Evolutionary conservation across 2,888 invertebrate genomes (phyloP).

Genomic region (Epsilonema sp.): DNA sequence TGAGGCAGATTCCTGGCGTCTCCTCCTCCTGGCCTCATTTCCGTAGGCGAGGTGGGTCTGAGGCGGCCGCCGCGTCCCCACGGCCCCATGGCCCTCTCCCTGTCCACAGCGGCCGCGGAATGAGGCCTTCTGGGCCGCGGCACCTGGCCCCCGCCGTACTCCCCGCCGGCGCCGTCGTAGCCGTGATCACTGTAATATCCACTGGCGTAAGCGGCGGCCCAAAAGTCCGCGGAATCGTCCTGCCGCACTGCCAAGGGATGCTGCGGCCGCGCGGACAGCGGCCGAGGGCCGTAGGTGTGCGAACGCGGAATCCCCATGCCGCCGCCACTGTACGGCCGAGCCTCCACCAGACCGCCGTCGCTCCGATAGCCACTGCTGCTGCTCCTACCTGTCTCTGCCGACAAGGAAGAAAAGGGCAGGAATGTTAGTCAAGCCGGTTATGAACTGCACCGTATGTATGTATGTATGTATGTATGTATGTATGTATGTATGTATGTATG

Average conservation of each 20-base stretch:
- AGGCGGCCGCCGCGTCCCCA: too few relatives aligned
- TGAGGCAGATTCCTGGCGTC: slow-evolving; percentile 1
- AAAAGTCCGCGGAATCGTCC: not conserved
- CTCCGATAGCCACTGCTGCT: slow-evolving; percentile 16
- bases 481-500: not conserved
- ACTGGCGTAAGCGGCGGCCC: not conserved
- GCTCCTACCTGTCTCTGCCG: too few relatives aligned
- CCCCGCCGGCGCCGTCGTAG: slow-evolving; percentile 1
- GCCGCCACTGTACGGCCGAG: not conserved
- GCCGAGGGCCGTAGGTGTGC: not conserved
- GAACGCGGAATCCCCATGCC: not conserved
- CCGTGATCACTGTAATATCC: slow-evolving; percentile 10
- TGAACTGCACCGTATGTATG: not conserved
- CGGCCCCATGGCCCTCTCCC: not conserved
- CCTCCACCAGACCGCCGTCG: not conserved
- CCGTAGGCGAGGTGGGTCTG: slow-evolving; percentile 2
- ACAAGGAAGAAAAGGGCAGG: too few relatives aligned
- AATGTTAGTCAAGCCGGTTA: too few relatives aligned
- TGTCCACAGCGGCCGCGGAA: not conserved
- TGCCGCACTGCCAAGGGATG: slow-evolving; percentile 2
- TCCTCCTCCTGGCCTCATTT: not conserved
- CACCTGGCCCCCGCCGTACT: not conserved
- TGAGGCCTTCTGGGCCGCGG: not conserved
- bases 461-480: not conserved
- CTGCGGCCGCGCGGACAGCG: not conserved